phyloP scores from a whole-genome alignment of 2,797 vertebrate species.

The Apodemus agrarius region DNA sequence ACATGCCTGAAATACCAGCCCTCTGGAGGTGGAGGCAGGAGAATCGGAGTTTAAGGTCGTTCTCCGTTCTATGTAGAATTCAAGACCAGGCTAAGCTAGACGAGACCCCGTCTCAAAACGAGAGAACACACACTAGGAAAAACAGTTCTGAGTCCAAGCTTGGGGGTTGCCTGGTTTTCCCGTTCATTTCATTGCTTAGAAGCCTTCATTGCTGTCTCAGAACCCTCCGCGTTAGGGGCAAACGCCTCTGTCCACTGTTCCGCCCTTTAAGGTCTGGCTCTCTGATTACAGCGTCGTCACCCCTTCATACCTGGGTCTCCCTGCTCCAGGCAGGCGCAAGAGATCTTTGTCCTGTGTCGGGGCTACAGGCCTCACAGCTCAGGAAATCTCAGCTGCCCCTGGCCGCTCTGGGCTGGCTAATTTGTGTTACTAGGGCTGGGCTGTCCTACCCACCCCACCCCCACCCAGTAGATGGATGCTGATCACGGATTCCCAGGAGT shows the following conservation, averaged over 20 bases:
- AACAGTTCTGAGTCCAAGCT: neutral
- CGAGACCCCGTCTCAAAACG: neutral
- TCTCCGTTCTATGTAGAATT: neutral
- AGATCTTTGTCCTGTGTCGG: neutral
- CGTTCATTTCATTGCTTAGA: neutral
- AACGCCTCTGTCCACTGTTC: neutral
- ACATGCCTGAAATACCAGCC: neutral
- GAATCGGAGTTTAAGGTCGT: neutral
- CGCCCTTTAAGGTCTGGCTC: neutral
- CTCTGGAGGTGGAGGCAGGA: neutral
- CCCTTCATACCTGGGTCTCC: neutral
- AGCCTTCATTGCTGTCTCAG: neutral
- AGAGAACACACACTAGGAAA: neutral
- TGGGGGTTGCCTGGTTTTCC: neutral
- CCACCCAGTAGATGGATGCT: neutral
- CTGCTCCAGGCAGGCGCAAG: neutral
- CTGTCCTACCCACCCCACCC: neutral
- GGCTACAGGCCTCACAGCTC: neutral
- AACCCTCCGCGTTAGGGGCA: neutral
- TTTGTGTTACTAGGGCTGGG: neutral
- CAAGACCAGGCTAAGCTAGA: neutral
- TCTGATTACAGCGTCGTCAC: neutral
- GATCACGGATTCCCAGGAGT: neutral
- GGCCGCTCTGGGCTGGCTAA: fast-evolving
- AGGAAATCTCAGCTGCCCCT: neutral